Evolutionary conservation across 1,140 invertebrate genomes (phyloP).

Genomic region (Aleiodes sp.): DNA sequence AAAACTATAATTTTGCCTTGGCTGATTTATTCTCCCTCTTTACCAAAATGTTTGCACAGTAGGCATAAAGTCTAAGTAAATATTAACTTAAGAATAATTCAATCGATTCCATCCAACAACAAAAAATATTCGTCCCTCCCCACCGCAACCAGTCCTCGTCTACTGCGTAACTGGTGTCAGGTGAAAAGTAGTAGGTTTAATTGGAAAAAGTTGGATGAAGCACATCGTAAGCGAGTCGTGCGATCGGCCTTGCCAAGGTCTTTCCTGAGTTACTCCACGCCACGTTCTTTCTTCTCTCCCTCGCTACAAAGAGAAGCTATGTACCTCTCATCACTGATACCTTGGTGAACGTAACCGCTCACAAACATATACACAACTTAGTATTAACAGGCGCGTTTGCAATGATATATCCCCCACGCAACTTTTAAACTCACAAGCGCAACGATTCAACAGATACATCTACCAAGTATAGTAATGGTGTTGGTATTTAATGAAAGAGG

Average conservation of each 20-base stretch:
- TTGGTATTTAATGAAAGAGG: not conserved
- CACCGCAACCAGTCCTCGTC: no score
- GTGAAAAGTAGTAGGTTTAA: conserved; percentile 21
- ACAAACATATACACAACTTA: not conserved
- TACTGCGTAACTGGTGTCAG: no score
- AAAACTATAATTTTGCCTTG: no score
- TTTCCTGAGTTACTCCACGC: conserved; percentile 1
- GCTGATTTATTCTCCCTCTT: no score
- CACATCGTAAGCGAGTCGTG: not conserved
- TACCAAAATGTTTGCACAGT: no score
- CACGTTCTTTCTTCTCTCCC: not conserved
- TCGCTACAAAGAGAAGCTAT: not conserved
- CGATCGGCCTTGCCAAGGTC: conserved; percentile 40
- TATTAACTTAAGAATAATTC: no score
- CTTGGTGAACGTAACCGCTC: not conserved
- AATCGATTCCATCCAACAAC: no score
- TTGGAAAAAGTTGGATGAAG: conserved; percentile 27
- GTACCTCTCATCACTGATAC: not conserved
- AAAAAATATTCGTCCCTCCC: no score
- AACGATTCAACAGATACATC: no score
- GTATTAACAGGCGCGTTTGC: not conserved
- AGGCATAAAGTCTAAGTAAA: no score
- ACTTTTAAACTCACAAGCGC: no score
- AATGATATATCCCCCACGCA: not conserved
- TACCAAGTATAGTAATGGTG: no score